phyloP scores from a whole-genome alignment of 2,888 invertebrate genomes.

The Erebia epiphron region DNA sequence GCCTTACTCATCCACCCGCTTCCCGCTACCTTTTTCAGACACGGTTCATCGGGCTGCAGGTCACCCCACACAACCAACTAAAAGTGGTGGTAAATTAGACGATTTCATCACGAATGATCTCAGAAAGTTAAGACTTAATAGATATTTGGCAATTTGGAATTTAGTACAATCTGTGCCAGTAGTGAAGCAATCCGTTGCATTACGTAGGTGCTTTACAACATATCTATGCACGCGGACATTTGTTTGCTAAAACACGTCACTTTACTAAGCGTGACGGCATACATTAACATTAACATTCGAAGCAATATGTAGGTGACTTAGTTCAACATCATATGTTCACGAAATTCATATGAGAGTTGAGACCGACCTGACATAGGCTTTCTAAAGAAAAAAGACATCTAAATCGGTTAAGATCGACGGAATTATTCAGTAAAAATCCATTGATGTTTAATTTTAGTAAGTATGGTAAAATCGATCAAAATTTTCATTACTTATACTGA shows the following conservation, averaged over 20 bases:
- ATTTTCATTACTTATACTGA: too few species aligned
- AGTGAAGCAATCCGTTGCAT: conserved; percentile 38
- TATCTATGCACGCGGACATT: conserved; percentile 29
- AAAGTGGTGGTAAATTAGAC: neutral
- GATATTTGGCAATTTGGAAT: conserved; percentile 41
- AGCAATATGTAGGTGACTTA: neutral
- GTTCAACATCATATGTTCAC: neutral
- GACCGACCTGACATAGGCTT: too few species aligned
- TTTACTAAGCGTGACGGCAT: conserved; percentile 13
- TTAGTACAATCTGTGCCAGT: conserved; percentile 36
- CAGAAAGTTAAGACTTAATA: conserved; percentile 16
- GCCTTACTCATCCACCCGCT: too few species aligned
- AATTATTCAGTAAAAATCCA: too few species aligned
- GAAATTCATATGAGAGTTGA: too few species aligned
- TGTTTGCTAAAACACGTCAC: conserved; percentile 30
- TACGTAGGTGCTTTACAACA: conserved; percentile 37
- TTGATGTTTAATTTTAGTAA: too few species aligned
- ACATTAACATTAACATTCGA: neutral
- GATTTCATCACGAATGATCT: conserved; percentile 7
- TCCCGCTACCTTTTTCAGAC: too few species aligned
- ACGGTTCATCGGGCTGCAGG: too few species aligned
- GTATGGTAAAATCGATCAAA: too few species aligned
- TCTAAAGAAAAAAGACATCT: too few species aligned
- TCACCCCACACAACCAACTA: too few species aligned
- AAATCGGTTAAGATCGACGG: too few species aligned